phyloP scores from a whole-genome alignment of 2,888 invertebrate genomes.

The Hypercompe scribonia region DNA sequence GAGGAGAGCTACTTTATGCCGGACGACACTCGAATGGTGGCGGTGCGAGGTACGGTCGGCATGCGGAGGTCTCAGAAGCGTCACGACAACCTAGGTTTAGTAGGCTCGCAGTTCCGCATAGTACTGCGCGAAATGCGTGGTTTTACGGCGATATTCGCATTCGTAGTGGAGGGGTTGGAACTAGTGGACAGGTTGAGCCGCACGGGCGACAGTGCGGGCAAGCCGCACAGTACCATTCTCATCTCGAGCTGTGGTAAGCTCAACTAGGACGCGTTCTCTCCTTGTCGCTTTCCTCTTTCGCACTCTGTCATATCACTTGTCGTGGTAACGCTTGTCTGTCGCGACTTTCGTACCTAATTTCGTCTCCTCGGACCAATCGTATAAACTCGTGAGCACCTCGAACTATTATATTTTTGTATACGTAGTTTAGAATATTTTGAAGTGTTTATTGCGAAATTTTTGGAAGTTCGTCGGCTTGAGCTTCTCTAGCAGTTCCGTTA shows the following conservation, averaged over 20 bases:
- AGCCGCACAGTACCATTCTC: constrained; percentile 91
- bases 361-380: constrained; percentile 52
- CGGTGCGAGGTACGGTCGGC: constrained; percentile 92
- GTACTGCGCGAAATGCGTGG: constrained; percentile 93
- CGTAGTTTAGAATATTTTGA: constrained; percentile 53
- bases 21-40: constrained; percentile 92
- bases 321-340: constrained; percentile 21
- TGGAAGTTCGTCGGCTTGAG: constrained; percentile 55
- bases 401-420: constrained; percentile 61
- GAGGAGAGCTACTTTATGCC: constrained; percentile 93
- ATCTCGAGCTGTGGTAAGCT: constrained; percentile 92
- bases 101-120: constrained; percentile 94
- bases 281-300: constrained; percentile 18
- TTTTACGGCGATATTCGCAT: constrained; percentile 93
- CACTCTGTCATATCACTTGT: constrained; percentile 17
- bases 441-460: constrained; percentile 53
- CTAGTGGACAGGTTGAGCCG: constrained; percentile 92
- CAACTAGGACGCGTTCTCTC: constrained; percentile 69
- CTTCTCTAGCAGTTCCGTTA: constrained; percentile 41
- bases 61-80: constrained; percentile 93
- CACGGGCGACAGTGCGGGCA: constrained; percentile 92
- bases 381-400: constrained; percentile 42
- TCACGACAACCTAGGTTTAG: constrained; percentile 92
- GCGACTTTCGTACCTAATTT: constrained; percentile 45
- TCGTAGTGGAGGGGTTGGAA: constrained; percentile 92